These are phyloP conservation scores for Orestias chungarensis DNA, from an alignment of 2,797 vertebrate genomes.

Conservation along the genomic window DNA sequence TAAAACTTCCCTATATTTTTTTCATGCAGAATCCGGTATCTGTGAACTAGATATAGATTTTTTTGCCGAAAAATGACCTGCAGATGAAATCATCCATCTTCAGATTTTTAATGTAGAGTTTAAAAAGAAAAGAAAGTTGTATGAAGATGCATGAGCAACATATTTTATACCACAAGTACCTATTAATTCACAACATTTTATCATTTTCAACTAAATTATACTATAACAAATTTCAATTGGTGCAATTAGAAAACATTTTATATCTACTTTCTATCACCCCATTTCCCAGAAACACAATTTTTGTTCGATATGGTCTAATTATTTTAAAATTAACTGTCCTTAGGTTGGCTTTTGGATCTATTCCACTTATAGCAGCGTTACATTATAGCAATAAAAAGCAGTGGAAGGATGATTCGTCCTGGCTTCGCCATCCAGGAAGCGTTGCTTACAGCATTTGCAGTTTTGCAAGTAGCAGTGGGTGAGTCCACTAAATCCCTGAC, in stretches of 20 bases:
- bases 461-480: conserved; percentile 27
- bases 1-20: not conserved
- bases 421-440: conserved; percentile 24
- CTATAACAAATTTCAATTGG: too few relatives aligned
- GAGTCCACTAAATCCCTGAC: conserved; percentile 50
- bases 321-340: not conserved
- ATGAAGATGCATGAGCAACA: not conserved
- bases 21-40: not conserved
- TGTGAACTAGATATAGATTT: not conserved
- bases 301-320: not conserved
- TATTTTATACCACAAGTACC: not conserved
- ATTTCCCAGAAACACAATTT: not conserved
- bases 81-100: too few relatives aligned
- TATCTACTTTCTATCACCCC: not conserved
- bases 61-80: not conserved
- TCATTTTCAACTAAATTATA: too few relatives aligned
- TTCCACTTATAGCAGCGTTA: conserved; percentile 3
- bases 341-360: not conserved
- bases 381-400: conserved; percentile 36
- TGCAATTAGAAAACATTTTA: too few relatives aligned
- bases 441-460: not conserved
- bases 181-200: not conserved
- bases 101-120: not conserved
- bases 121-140: too few relatives aligned
- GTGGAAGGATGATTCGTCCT: conserved; percentile 27